Evolutionary conservation across 2,797 vertebrate species (phyloP).

Genomic region (Myotis vivesi): DNA sequence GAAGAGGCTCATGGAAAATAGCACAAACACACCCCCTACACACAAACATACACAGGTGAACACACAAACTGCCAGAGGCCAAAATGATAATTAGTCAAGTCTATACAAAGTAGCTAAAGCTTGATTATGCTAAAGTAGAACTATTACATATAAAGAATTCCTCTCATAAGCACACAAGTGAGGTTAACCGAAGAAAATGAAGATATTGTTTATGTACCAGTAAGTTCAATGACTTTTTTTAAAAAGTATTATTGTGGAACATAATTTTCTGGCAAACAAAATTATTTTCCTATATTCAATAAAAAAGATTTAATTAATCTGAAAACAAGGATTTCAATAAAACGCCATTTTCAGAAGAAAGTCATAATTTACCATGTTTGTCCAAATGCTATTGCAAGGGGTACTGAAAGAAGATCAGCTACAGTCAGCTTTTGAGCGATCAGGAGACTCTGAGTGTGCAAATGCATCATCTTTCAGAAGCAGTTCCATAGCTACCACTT

Average conservation of each 20-base stretch:
- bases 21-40: background rate
- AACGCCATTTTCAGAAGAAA: constrained; percentile 23
- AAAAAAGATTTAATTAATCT: constrained; percentile 6
- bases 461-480: background rate
- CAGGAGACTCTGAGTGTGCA: background rate
- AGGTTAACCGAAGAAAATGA: background rate
- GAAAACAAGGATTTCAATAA: constrained; percentile 15
- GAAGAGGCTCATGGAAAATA: background rate
- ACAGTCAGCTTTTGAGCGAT: background rate
- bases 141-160: background rate
- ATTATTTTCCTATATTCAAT: background rate
- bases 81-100: background rate
- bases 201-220: background rate
- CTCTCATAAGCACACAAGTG: background rate
- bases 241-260: background rate
- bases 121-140: background rate
- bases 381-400: background rate
- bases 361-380: background rate
- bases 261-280: background rate
- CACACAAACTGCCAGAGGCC: background rate
- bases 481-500: background rate
- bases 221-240: background rate
- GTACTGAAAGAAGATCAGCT: background rate
- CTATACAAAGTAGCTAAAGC: background rate
- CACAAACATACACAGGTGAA: background rate